Conservation (phyloP, 2,888 invertebrate species). For the Sinotaia quadrata region DNA sequence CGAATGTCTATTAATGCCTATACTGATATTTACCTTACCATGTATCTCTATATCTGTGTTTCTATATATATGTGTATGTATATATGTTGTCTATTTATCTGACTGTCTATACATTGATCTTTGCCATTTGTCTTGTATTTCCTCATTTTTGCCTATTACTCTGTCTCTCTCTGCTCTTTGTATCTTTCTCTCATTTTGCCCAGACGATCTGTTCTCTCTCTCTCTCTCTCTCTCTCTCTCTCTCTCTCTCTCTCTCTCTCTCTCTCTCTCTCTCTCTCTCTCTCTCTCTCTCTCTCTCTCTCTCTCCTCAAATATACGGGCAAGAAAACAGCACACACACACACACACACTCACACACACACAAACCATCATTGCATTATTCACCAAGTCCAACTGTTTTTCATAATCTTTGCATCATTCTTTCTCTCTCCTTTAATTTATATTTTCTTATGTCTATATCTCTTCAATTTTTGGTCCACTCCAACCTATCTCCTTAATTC, state of each 20-base stretch:
- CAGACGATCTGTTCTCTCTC: neutral
- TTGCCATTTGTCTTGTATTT: neutral
- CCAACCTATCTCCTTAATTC: no score
- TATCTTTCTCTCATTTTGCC: neutral
- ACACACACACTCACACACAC: no score
- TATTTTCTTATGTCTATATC: neutral
- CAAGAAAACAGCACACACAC: no score
- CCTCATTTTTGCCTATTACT: neutral
- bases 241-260: neutral
- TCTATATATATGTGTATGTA: neutral
- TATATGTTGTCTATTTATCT: neutral
- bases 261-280: no score
- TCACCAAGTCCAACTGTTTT: no score
- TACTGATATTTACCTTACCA: neutral
- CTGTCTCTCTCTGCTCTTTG: neutral
- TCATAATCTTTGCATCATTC: neutral
- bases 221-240: conserved; percentile 4
- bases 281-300: neutral
- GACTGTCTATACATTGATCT: neutral
- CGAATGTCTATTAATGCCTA: no score
- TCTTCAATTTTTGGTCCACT: neutral
- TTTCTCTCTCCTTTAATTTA: neutral
- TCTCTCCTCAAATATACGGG: no score
- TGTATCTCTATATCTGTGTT: conserved; percentile 3
- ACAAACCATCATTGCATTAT: neutral